A percentile compares a stretch with the other conserved stretches of the same genome.
These are phyloP conservation scores for Chlamydotis undulata DNA, from an alignment of 2,113 vertebrate genomes.

Conservation along the genomic window DNA sequence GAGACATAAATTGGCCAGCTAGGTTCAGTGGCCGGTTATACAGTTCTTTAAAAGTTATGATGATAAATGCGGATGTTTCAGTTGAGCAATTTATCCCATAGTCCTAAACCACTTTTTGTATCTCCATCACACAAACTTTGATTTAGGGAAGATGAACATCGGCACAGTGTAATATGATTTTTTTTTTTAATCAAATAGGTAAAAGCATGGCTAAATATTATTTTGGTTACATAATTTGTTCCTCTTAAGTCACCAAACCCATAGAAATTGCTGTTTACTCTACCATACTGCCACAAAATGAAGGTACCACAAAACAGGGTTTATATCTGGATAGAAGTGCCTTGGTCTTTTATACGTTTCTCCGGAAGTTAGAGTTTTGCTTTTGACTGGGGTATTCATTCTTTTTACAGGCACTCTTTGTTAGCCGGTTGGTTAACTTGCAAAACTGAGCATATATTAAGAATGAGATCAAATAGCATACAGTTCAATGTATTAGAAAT, in stretches of 20 bases:
- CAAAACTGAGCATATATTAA: background rate
- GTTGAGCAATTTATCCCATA: background rate
- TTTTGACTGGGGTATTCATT: background rate
- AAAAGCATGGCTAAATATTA: background rate
- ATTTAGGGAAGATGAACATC: background rate
- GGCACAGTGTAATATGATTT: background rate
- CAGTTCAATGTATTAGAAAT: background rate
- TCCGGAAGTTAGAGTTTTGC: background rate
- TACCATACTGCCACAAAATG: background rate
- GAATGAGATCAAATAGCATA: background rate
- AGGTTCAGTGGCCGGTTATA: rapidly evolving
- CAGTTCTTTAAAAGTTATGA: background rate
- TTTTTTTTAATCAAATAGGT: background rate
- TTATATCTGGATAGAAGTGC: background rate
- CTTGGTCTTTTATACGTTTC: background rate
- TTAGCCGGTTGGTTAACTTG: background rate
- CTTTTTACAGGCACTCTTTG: background rate
- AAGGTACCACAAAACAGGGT: background rate
- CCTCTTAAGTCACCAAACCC: background rate
- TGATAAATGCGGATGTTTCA: background rate
- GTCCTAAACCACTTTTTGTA: background rate
- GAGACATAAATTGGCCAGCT: background rate
- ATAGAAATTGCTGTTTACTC: background rate
- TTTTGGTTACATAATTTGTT: background rate
- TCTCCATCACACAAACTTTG: background rate